Evolutionary conservation across 2,888 invertebrate genomes (phyloP), one percentile per base, ranked within the genome.

Genomic region (Drosophila barbarae): DNA sequence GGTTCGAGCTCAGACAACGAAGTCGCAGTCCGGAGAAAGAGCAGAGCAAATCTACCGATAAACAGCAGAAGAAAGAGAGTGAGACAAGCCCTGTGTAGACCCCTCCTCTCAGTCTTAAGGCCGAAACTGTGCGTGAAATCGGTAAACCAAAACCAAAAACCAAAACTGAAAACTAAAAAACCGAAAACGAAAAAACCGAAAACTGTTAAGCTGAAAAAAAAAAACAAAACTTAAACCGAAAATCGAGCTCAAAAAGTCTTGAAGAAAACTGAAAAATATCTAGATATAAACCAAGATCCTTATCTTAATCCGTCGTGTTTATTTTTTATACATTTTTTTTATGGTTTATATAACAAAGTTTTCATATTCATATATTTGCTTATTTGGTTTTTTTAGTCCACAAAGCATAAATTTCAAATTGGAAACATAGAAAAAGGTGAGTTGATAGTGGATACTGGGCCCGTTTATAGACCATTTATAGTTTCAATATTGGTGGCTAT

Each of bases 71-170:
- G 32, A 32, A 26, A 28, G 10, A 58, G 30, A 61, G 8, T 13
- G 49, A 52, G 12, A 42, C 42, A 21, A 36, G 35, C 60, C 42
- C 13, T n/a, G 23, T 9, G 23, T n/a, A 42, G 41, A 26, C 26
- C 41, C n/a, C 41, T n/a, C 41, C 41, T n/a, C 42, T 42, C 42
- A 9, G 42, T 26, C 42, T 59, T 57, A 39, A 44, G 46, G 71
- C 56, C 60, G 64, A 77, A 77, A 73, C 76, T 81, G 79, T 84
- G 84, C 76, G 84, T 79, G 69, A 79, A 81, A 81, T 79, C 71
- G 82, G 76, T 79, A 81, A 78, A 79, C 50, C 74, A 65, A 68
- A 63, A 65, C 46, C 38, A 44, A 67, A 67, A 64, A 35, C 6
- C 23, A 60, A 58, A 74, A 61, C 52, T 46, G 28, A 64, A 69